phyloP scores from a whole-genome alignment of 2,888 invertebrate species.

The Hyposoter dolosus region DNA sequence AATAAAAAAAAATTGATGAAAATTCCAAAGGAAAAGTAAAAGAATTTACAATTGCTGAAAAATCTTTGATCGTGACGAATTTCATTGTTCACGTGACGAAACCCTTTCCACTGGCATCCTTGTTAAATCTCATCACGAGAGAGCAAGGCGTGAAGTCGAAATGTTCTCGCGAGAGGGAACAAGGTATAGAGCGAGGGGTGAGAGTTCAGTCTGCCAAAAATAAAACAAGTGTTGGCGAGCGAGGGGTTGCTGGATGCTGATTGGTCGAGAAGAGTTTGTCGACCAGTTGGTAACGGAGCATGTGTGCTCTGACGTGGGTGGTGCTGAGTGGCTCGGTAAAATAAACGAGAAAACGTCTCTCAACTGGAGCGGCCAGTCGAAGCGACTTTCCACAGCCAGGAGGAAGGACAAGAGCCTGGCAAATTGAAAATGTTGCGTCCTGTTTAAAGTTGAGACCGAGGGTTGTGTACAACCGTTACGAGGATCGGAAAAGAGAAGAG shows the following conservation, averaged over 20 bases:
- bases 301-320: constrained; percentile 42
- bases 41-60: not conserved
- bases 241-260: constrained; percentile 1
- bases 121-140: constrained; percentile 15
- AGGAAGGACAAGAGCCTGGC: constrained; percentile 65
- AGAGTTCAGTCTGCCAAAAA: constrained; percentile 50
- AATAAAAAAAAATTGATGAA: not conserved
- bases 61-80: constrained; percentile 8
- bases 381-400: constrained; percentile 52
- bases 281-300: constrained; percentile 58
- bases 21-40: not conserved
- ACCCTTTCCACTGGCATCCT: not conserved
- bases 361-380: constrained; percentile 41
- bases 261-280: constrained; percentile 47
- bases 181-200: constrained; percentile 3
- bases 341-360: constrained; percentile 66
- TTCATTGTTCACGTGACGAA: not conserved
- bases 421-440: constrained; percentile 75
- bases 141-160: constrained; percentile 34
- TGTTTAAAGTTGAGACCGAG: constrained; percentile 72
- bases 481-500: constrained; percentile 35
- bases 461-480: constrained; percentile 53
- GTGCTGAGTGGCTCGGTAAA: constrained; percentile 51
- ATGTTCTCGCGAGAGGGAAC: constrained; percentile 22
- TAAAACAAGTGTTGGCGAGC: constrained; percentile 46